Base-by-base conservation (phyloP, 92 coral and sea anemone genomes). In the Galaxea fascicularis region DNA sequence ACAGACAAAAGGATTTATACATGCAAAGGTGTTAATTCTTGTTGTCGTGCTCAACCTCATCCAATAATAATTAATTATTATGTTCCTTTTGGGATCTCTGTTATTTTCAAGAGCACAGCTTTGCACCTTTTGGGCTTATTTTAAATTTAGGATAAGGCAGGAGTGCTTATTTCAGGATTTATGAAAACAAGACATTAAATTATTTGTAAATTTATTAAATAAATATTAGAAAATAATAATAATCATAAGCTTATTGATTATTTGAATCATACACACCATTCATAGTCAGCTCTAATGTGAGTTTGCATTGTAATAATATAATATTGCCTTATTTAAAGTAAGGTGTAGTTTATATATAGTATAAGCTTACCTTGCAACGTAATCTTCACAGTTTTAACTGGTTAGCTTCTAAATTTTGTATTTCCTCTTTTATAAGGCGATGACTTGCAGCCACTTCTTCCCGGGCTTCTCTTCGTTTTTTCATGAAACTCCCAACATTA, bases 401-500 rank as follows among this genome's bases (percentile, higher is more conserved):
- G 47, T 24, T 18, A 25, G 82, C 88, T 84, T 84, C 74, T 75
- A 73, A 65, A 18, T 47, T 63, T 45, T 14, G 62, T 29, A 18
- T 74, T 84, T 63, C 82, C 20, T 25, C 82, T 51, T 10, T 25
- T 24, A 74, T 67, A 45, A 75, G 53, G 71, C 18, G 59, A 54
- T 84, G 63, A 56, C 51, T 52, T 35, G 72, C 53, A 64, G 75
- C 90, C 58, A 59, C 65, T 58, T 80, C 69, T 45, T 86, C 86
- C 22, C 86, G 51, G 65, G 67, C 78, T 49, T 86, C 30, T 78
- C 69, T 86, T 0, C 35, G 64, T 71, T 86, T 31, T 24, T 78
- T 65, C 90, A 86, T 67, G 63, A 70, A 78, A 47, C 30, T 29
- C 27, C 79, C 89, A 20, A 85, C 85, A 76, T 86, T 80, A 46